phyloP scores from a whole-genome alignment of 2,113 vertebrate species.

The Platichthys flesus region DNA sequence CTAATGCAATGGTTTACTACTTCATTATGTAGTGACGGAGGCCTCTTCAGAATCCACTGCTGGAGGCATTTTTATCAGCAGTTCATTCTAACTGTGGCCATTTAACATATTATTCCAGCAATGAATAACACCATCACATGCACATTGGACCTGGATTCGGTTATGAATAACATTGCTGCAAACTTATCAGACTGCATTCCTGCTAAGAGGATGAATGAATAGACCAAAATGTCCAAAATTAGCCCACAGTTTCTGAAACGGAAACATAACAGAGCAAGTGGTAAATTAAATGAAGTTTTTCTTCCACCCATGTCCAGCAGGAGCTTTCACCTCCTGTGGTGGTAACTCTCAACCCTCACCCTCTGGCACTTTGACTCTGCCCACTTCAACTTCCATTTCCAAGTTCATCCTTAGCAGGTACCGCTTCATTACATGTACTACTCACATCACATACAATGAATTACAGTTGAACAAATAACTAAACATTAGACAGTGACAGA shows the following conservation, averaged over 20 bases:
- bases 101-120: too few relatives aligned
- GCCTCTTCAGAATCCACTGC: too few relatives aligned
- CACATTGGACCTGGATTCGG: too few relatives aligned
- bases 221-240: not conserved
- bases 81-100: too few relatives aligned
- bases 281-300: constrained; percentile 28
- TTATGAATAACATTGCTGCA: too few relatives aligned
- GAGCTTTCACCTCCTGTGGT: constrained; percentile 15
- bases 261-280: not conserved
- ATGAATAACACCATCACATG: not conserved
- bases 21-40: too few relatives aligned
- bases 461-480: not conserved
- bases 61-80: too few relatives aligned
- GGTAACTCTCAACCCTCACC: constrained; percentile 36
- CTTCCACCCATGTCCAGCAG: constrained; percentile 11
- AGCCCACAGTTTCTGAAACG: constrained; percentile 4
- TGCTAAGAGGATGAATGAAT: too few relatives aligned
- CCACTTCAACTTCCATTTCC: not conserved
- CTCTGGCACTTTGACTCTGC: not conserved
- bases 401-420: not conserved
- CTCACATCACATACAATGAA: not conserved
- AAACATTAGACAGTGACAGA: not conserved
- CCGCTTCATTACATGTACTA: not conserved
- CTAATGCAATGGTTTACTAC: too few relatives aligned
- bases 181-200: not conserved